Evolutionary conservation across 1,140 invertebrate species (phyloP), one percentile per base, ranked within the genome.

Genomic region (Hormaphis cornu): DNA sequence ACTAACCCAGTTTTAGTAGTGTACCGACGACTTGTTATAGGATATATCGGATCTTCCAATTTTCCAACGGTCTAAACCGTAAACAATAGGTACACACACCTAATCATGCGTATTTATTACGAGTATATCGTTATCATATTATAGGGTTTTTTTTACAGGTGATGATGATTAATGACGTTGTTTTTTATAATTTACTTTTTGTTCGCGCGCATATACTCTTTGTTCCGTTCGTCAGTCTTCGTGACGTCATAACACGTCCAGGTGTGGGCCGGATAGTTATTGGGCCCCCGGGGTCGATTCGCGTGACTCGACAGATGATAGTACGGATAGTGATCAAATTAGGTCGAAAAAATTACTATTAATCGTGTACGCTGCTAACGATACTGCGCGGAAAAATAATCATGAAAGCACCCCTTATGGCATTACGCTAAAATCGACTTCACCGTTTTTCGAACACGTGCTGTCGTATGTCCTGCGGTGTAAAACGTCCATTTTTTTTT

Each of bases 251-350:
- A n/a, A 16, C 6, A n/a, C 28, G 42, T 1, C 61, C 61, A 66
- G 61, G 61, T 66, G 61, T 44, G 40, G 42, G 12, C 12, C 6
- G 7, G 46, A 6, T 9, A 18, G 44, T 66, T 46, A 66, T 66
- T 50, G 44, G 61, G 61, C 61, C 61, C 61, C 12, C 42, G 61
- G 61, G 61, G 42, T 66, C 30, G 61, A 66, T 66, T 66, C 44
- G 42, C 61, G 61, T 66, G 61, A 66, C 61, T 46, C 42, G 61
- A 44, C 61, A 66, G 61, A 66, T 66, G 61, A 66, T 66, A 66
- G 44, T 16, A 48, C 40, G 61, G 40, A 66, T 35, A 66, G 30
- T 33, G 61, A 66, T 66, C 61, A 66, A 66, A 66, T 66, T 66
- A 66, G 44, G 42, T 33, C 16, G 44, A 46, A 35, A 37, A 30